Evolutionary conservation across 2,113 vertebrate genomes (phyloP).

Genomic region (Coreoperca whiteheadi): DNA sequence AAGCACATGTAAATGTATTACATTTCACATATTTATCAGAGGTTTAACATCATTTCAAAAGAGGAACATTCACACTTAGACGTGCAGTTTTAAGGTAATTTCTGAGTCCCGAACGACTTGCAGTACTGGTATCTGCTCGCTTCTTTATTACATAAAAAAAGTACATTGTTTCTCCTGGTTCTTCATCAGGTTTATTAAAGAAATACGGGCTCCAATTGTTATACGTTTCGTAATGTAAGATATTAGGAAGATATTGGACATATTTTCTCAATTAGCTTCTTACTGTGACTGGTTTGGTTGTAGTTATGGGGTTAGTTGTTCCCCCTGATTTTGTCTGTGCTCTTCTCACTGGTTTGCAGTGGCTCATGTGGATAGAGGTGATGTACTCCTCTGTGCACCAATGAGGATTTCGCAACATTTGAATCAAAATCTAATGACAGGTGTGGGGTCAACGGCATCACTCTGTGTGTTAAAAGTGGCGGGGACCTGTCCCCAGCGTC

Average conservation of each 20-base stretch:
- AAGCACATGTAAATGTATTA: neutral
- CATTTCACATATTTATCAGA: neutral
- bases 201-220: neutral
- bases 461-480: too few species aligned
- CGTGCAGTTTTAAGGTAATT: neutral
- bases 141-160: neutral
- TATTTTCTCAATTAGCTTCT: neutral
- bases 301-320: too few species aligned
- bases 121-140: neutral
- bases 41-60: neutral
- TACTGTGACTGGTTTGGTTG: too few species aligned
- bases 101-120: neutral
- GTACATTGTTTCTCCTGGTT: neutral
- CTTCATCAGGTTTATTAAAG: neutral
- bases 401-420: neutral
- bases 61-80: neutral
- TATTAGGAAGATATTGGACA: neutral
- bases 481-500: too few species aligned
- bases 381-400: neutral
- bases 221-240: neutral
- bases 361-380: neutral
- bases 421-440: neutral
- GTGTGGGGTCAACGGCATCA: too few species aligned
- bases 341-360: neutral
- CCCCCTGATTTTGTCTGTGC: neutral